phyloP scores from a whole-genome alignment of 2,113 vertebrate species.

The Ploceus nigricollis region DNA sequence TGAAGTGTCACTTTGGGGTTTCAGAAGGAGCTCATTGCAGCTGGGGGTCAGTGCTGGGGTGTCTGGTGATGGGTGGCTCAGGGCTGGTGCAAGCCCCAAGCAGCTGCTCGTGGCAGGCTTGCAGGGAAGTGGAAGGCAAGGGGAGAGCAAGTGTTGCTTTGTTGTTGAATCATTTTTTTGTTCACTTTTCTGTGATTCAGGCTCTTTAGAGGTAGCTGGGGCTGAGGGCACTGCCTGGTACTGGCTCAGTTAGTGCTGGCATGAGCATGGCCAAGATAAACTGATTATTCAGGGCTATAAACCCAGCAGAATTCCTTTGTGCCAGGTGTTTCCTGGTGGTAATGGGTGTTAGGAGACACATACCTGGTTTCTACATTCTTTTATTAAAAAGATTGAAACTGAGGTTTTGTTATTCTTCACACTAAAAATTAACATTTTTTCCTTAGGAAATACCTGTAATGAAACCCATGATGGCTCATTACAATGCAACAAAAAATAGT shows the following conservation, averaged over 20 bases:
- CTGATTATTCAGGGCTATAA: neutral
- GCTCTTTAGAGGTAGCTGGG: neutral
- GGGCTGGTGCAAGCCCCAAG: neutral
- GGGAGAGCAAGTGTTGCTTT: neutral
- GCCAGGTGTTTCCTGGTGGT: neutral
- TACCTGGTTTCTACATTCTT: no score
- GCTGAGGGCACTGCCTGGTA: neutral
- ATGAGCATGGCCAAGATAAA: neutral
- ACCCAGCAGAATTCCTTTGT: neutral
- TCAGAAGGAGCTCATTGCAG: fast-evolving
- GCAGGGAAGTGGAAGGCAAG: neutral
- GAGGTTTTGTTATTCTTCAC: neutral
- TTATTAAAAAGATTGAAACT: neutral
- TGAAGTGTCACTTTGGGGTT: neutral
- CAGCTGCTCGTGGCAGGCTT: neutral
- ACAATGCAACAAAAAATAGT: neutral
- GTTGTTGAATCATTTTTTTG: fast-evolving
- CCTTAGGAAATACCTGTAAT: neutral
- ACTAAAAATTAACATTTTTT: neutral
- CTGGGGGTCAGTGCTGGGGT: neutral
- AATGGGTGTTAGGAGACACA: neutral
- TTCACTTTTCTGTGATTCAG: neutral
- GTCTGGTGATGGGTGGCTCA: neutral
- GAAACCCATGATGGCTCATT: neutral
- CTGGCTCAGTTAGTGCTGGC: neutral